Conservation (phyloP, 2,797 vertebrate genomes). For the Meriones psammophilus region DNA sequence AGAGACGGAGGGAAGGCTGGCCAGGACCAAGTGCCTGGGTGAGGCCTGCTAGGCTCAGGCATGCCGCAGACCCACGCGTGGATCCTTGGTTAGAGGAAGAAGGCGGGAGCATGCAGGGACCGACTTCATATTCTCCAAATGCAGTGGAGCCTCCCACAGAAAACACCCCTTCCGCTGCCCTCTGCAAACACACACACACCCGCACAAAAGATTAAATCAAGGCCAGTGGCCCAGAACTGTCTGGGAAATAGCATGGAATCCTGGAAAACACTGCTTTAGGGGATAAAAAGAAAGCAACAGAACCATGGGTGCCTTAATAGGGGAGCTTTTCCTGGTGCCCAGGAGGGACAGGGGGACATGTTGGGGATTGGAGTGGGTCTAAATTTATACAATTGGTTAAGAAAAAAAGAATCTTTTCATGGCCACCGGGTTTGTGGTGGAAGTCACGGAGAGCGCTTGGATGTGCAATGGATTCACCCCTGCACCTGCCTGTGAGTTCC, state of each 20-base stretch:
- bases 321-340: background rate
- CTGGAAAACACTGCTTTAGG: slow-evolving; percentile 20
- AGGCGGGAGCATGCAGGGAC: background rate
- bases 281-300: background rate
- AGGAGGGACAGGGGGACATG: background rate
- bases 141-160: background rate
- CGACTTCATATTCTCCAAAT: background rate
- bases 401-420: background rate
- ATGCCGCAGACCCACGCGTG: fast-evolving
- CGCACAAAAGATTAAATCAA: background rate
- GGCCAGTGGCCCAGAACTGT: background rate
- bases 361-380: background rate
- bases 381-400: background rate
- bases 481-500: background rate
- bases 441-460: background rate
- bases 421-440: too few relatives aligned
- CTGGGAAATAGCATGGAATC: background rate
- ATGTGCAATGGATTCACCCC: background rate
- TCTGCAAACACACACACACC: background rate
- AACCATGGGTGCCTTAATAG: fast-evolving
- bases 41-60: background rate
- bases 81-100: slow-evolving; percentile 13
- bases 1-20: background rate
- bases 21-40: background rate
- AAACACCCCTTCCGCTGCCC: background rate